Base-by-base conservation (phyloP, 2,888 invertebrate species). In the Rhagium mordax region DNA sequence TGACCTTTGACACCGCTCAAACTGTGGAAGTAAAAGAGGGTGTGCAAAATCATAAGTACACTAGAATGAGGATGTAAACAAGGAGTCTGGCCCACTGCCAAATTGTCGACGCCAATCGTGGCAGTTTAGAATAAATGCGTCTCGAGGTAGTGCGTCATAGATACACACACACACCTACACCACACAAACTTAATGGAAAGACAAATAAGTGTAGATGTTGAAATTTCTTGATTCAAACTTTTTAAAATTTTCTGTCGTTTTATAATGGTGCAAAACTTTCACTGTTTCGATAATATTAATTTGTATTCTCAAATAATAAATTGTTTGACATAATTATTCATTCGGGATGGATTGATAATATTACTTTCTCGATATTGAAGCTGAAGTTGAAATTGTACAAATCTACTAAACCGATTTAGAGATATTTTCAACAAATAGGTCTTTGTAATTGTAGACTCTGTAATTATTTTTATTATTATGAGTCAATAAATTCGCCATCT, bases 71-170 rank as follows among this genome's bases (percentile, higher is more conserved):
- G 53, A 57, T 66, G 71, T 75, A 75, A 75, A 75, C 70, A 72
- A 55, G 67, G 70, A 55, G 57, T 33, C 65, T 72, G 74, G 74
- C 70, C 13, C 16, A n/a, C 21, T 33, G 66, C 74, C 74, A 75
- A 48, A 6, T 13, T 7, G 21, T 61, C 49, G 69, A 60, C 69
- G 71, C 70, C 74, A 71, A 41, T 16, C 7, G n/a, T 49, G 57
- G 48, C 61, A 61, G 70, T 67, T 69, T 69, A 27, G 67, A 70
- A 70, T 62, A 67, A 72, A 72, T 70, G 61, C 62, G 47, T 48
- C 66, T 71, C 62, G 49, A 5, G 53, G 1, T 29, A 41, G 57
- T 72, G 68, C 74, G 72, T 75, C 74, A 75, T 62, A 24, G 64
- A 16, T 16, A 62, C 21, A 57, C 24, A 62, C 21, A 57, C 51